These are phyloP conservation scores for Rousettus madagascariensis DNA, from an alignment of 2,797 vertebrate species.

Conservation along the genomic window DNA sequence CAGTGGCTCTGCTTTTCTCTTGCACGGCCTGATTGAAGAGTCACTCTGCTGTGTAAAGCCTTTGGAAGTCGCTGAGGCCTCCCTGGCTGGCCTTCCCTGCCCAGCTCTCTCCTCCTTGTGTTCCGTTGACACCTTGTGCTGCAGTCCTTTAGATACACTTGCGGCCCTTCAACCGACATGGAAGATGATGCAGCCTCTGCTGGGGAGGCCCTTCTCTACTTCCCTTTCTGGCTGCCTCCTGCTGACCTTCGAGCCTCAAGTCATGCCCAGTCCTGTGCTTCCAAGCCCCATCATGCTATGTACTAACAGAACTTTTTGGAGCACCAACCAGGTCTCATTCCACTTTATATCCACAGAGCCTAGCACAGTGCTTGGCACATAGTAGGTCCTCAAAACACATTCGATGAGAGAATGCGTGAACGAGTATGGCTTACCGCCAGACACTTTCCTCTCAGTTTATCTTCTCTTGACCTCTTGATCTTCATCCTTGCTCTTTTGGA, in stretches of 20 bases:
- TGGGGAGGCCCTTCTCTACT: neutral
- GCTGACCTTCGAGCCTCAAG: neutral
- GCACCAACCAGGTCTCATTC: neutral
- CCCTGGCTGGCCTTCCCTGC: neutral
- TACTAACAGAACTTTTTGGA: neutral
- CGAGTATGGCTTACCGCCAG: neutral
- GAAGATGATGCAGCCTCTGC: neutral
- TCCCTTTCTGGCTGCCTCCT: neutral
- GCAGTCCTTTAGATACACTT: neutral
- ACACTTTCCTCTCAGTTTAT: rapidly evolving
- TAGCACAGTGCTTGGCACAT: too few species aligned
- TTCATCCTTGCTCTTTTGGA: neutral
- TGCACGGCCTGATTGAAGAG: neutral
- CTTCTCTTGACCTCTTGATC: neutral
- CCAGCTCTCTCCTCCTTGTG: neutral
- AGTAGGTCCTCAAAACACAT: neutral
- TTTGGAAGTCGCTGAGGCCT: neutral
- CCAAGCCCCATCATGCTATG: neutral
- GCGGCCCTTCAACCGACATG: neutral
- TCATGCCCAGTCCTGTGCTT: neutral
- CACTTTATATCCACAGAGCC: neutral
- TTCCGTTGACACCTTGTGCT: neutral
- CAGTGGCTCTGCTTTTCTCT: neutral
- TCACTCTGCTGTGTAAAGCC: neutral
- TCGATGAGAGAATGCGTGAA: neutral